phyloP scores from a whole-genome alignment of 2,113 vertebrate genomes.

The Otolemur garnettii region DNA sequence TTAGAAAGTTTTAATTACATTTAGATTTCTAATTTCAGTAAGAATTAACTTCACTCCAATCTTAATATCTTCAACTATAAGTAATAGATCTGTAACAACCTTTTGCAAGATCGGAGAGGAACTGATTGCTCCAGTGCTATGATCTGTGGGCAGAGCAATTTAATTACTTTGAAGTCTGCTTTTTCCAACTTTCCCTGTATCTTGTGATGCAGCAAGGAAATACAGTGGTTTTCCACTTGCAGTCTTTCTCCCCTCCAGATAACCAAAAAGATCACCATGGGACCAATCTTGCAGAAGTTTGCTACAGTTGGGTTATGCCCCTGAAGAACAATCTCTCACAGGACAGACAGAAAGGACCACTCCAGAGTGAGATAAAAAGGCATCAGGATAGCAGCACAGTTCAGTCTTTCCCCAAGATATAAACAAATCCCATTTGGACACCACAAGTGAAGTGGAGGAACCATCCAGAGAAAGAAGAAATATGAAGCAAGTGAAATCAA shows the following conservation, averaged over 20 bases:
- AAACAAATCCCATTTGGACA: conserved; percentile 21
- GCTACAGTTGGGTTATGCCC: neutral
- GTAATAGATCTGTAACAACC: conserved; percentile 48
- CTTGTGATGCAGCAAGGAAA: neutral
- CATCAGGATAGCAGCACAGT: neutral
- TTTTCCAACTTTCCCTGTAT: neutral
- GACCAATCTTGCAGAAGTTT: neutral
- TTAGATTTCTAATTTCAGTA: conserved; percentile 75
- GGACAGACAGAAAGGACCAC: neutral
- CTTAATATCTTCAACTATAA: conserved; percentile 65
- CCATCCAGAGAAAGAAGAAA: conserved; percentile 29
- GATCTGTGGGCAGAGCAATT: neutral
- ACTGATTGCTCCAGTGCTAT: conserved; percentile 12
- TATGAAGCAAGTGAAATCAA: neutral
- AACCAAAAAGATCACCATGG: neutral
- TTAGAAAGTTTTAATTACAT: conserved; percentile 74
- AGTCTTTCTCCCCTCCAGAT: neutral
- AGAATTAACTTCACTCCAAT: conserved; percentile 53
- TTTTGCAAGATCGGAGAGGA: conserved; percentile 52
- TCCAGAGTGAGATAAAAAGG: neutral
- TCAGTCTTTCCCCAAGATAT: conserved; percentile 3
- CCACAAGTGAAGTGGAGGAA: neutral
- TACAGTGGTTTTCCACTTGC: neutral
- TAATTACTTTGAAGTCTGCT: conserved; percentile 50
- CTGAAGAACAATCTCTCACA: neutral